A percentile compares a stretch with the other conserved stretches of the same genome.
phyloP scores from a whole-genome alignment of 2,797 vertebrate genomes.

The Pachyuromys duprasi region DNA sequence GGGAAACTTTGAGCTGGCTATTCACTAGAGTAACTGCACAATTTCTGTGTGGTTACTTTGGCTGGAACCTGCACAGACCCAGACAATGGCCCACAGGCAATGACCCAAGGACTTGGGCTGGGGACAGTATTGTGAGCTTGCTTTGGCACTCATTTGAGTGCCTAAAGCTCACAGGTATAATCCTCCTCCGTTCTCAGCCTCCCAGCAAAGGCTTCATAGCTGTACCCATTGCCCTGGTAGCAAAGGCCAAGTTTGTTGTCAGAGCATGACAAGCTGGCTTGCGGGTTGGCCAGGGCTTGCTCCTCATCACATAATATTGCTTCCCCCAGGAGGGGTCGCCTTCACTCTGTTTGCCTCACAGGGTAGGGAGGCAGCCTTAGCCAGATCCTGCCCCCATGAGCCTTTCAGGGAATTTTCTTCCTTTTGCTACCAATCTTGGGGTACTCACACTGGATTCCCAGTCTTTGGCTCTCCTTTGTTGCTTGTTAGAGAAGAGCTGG shows the following conservation, averaged over 20 bases:
- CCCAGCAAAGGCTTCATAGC: fast-evolving
- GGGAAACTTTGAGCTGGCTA: neutral
- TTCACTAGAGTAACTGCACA: no score
- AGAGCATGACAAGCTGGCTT: fast-evolving
- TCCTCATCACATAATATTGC: fast-evolving
- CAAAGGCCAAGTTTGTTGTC: neutral
- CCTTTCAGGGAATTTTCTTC: neutral
- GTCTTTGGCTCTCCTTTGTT: neutral
- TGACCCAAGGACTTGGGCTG: neutral
- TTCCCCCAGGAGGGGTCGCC: no score
- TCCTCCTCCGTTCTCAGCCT: neutral
- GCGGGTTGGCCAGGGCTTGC: neutral
- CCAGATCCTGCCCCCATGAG: no score
- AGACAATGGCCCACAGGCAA: neutral
- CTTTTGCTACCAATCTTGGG: neutral
- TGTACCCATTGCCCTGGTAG: neutral
- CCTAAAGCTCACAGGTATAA: neutral
- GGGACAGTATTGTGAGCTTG: neutral
- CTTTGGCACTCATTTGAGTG: neutral
- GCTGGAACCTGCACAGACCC: neutral
- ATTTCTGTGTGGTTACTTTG: neutral
- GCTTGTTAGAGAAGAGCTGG: neutral
- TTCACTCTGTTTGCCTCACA: no score
- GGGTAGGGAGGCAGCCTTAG: no score
- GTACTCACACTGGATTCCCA: neutral